These are phyloP conservation scores for Apeira syringaria DNA, from an alignment of 2,888 invertebrate genomes.

Conservation along the genomic window DNA sequence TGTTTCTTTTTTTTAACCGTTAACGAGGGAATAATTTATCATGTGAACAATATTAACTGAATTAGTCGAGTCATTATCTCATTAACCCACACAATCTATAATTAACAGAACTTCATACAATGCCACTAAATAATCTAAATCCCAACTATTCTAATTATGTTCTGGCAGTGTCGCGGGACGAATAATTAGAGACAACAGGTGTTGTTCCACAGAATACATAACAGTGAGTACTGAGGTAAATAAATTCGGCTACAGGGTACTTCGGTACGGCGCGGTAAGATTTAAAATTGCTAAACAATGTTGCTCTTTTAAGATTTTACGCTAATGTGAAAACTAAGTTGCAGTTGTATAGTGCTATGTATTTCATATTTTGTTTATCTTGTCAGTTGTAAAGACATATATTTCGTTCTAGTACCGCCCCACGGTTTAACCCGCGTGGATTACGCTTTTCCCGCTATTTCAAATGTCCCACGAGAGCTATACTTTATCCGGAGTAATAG, in stretches of 20 bases:
- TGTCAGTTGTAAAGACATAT: too few relatives aligned
- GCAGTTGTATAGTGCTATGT: too few relatives aligned
- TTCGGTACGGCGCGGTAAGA: slow-evolving; percentile 9
- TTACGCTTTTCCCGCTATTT: too few relatives aligned
- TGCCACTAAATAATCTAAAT: slow-evolving; percentile 25
- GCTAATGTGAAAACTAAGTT: too few relatives aligned
- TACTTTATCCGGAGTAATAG: too few relatives aligned
- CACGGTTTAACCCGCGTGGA: too few relatives aligned
- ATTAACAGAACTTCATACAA: slow-evolving; percentile 21
- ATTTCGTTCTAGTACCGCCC: too few relatives aligned
- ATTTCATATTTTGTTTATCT: too few relatives aligned
- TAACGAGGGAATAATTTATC: slow-evolving; percentile 7
- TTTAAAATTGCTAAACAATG: slow-evolving; percentile 1
- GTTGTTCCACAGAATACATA: slow-evolving; percentile 2
- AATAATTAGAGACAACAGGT: slow-evolving; percentile 32
- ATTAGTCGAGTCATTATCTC: slow-evolving; percentile 11
- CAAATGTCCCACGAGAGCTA: too few relatives aligned
- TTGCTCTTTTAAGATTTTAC: too few relatives aligned
- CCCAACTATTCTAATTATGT: slow-evolving; percentile 28
- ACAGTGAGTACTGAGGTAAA: neutral
- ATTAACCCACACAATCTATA: slow-evolving; percentile 21
- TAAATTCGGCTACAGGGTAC: neutral
- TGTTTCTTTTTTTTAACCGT: too few relatives aligned
- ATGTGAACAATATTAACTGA: slow-evolving; percentile 9
- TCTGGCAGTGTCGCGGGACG: slow-evolving; percentile 28